Percentiles rank a stretch among this genome's conserved stretches.
Conservation (phyloP, 1,140 invertebrate species). For the Watersipora subatra region DNA sequence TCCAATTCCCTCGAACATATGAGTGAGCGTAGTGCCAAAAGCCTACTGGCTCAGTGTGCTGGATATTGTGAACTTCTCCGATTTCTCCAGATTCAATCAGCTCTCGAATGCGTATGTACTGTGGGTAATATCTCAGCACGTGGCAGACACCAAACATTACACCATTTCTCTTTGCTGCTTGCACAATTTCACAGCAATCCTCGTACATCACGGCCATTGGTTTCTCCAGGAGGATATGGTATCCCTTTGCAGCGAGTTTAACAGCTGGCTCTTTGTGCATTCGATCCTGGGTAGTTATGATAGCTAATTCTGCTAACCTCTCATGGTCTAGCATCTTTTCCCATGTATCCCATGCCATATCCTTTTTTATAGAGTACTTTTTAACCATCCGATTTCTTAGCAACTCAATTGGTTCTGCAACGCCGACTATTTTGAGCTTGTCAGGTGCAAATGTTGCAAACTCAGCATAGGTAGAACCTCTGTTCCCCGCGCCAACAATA, state of each 20-base stretch:
- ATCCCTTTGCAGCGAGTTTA: constrained; percentile 41
- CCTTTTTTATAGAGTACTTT: constrained; percentile 14
- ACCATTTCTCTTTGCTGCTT: constrained; percentile 29
- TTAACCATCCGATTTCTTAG: constrained; percentile 17
- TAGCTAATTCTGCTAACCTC: constrained; percentile 40
- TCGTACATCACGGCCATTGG: constrained; percentile 42
- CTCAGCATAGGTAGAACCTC: constrained; percentile 36
- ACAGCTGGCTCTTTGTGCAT: constrained; percentile 40
- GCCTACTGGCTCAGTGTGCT: constrained; percentile 43
- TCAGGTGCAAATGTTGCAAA: constrained; percentile 21
- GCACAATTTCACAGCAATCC: constrained; percentile 39
- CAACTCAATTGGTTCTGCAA: constrained; percentile 30
- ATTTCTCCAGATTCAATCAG: constrained; percentile 39
- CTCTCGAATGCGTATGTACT: constrained; percentile 35
- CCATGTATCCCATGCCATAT: constrained; percentile 28
- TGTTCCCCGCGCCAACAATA: constrained; percentile 24
- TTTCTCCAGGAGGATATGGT: constrained; percentile 44
- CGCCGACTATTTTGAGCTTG: constrained; percentile 27
- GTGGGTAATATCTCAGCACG: constrained; percentile 39
- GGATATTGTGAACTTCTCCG: constrained; percentile 41
- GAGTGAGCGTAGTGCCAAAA: constrained; percentile 46
- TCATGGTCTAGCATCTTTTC: constrained; percentile 20
- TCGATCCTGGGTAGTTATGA: constrained; percentile 39
- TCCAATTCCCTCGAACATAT: constrained; percentile 44
- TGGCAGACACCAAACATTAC: constrained; percentile 42